Conservation (phyloP, 2,888 invertebrate species). For the Phania funesta region DNA sequence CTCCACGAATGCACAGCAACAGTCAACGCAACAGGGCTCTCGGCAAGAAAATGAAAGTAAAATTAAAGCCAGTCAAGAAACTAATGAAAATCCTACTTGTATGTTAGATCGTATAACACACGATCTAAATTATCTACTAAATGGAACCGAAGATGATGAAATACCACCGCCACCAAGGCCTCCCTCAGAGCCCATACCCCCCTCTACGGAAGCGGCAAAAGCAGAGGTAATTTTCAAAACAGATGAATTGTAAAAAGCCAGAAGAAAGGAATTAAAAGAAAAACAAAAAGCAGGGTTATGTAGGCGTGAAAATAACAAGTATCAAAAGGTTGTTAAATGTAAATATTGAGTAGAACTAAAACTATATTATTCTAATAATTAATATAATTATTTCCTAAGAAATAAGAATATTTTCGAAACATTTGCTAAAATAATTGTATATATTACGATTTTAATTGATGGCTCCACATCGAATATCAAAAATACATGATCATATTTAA, state of each 20-base stretch:
- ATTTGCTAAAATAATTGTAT: slow-evolving; percentile 10
- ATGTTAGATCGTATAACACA: slow-evolving; percentile 90
- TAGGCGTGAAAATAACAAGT: slow-evolving; percentile 37
- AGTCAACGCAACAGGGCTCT: too few relatives aligned
- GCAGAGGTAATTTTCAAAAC: slow-evolving; percentile 55
- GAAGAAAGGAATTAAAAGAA: not conserved
- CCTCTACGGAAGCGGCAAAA: slow-evolving; percentile 42
- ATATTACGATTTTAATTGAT: slow-evolving; percentile 23
- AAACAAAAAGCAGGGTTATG: slow-evolving; percentile 50
- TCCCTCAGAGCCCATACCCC: slow-evolving; percentile 68
- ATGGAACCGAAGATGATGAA: slow-evolving; percentile 81
- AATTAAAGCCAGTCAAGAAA: not conserved
- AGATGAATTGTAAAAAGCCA: slow-evolving; percentile 49
- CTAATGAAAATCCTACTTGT: slow-evolving; percentile 79
- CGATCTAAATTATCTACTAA: slow-evolving; percentile 90
- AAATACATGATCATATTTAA: slow-evolving; percentile 62
- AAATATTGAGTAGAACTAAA: slow-evolving; percentile 33
- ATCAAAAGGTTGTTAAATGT: slow-evolving; percentile 62
- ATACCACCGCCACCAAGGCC: slow-evolving; percentile 71
- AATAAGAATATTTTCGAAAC: not conserved
- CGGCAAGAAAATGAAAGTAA: slow-evolving; percentile 48
- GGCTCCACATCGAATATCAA: slow-evolving; percentile 57
- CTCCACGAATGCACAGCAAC: slow-evolving; percentile 14
- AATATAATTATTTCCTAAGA: not conserved
- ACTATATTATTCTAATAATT: not conserved